Base-by-base conservation (phyloP, 2,888 invertebrate species). In the Euspilapteryx auroguttella region DNA sequence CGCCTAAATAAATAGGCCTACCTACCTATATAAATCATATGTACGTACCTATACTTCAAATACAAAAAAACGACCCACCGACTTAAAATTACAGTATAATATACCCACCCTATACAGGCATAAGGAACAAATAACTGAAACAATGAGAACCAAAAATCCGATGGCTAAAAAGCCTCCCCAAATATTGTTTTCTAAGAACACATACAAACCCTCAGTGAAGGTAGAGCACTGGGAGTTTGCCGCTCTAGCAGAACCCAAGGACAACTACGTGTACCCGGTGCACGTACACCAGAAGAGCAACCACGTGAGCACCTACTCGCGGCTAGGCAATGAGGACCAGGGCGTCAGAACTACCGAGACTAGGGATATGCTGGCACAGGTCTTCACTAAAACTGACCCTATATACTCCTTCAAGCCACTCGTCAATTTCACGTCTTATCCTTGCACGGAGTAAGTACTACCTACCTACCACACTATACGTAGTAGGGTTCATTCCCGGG, bases 381-480 rank as follows among this genome's bases (percentile, higher is more conserved):
- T 76, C 9, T 61, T 55, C 33, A 49, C 47, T 2, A 77, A 63
- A 45, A 55, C 61, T 2, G 55, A 69, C 28, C 65, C 71, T 1
- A 37, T 59, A n/a, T 65, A 66, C 39, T 49, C 63, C 5, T 69
- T 64, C 36, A 73, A 63, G 31, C 66, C 73, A 2, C 50, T 73
- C 7, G 71, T 69, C 27, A 73, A 73, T 37, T 73, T 71, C 34
- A 75, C 71, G 5, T 75, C 71, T 0, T 71, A 73, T 42, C 68
- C 71, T 3, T 69, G 69, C 32, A 73, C 73, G 8, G 71, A 75
- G 73, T 71, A 51, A 66, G 69, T 53, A n/a, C n/a, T n/a, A n/a
- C n/a, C n/a, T n/a, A n/a, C n/a, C n/a, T n/a, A n/a, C n/a, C n/a
- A n/a, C n/a, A n/a, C n/a, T n/a, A n/a, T n/a, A n/a, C n/a, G n/a